A percentile compares a stretch with the other conserved stretches of the same genome.
Conservation (phyloP, 2,113 vertebrate species). For the Terrapene triunguis region DNA sequence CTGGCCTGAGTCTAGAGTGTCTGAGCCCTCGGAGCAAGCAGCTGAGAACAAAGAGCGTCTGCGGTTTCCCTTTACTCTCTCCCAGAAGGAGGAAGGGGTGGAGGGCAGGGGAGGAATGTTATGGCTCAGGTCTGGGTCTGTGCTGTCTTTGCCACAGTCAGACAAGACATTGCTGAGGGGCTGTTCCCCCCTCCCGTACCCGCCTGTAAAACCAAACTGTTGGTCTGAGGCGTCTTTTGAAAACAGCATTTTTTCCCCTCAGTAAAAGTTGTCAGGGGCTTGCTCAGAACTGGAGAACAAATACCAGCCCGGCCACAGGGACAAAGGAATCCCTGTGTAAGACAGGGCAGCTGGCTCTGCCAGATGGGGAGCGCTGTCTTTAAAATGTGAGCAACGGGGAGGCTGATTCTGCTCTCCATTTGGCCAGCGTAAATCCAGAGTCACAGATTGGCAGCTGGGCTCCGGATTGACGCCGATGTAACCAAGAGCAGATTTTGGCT, state of each 20-base stretch:
- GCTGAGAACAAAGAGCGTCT: conserved; percentile 13
- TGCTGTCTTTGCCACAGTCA: neutral
- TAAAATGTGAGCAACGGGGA: neutral
- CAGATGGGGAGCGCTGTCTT: neutral
- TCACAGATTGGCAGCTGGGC: neutral
- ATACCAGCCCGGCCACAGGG: neutral
- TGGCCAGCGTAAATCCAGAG: neutral
- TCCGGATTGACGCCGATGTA: neutral
- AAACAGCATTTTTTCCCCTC: neutral
- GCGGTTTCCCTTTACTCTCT: conserved; percentile 13
- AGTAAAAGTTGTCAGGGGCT: neutral
- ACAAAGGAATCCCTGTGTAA: neutral
- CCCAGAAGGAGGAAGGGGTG: neutral
- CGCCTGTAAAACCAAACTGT: neutral
- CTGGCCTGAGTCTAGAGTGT: neutral
- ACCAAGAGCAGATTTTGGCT: neutral
- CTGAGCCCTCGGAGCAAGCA: neutral
- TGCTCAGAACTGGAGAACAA: neutral
- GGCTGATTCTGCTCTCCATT: neutral
- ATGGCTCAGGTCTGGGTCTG: neutral
- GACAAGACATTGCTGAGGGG: neutral
- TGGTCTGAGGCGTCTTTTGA: neutral
- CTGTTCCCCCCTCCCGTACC: neutral
- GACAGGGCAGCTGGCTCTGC: neutral
- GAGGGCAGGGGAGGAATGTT: conserved; percentile 4